Evolutionary conservation across 2,797 vertebrate species (phyloP), one percentile per base, ranked within the genome.

Genomic region (Accipiter minullus): DNA sequence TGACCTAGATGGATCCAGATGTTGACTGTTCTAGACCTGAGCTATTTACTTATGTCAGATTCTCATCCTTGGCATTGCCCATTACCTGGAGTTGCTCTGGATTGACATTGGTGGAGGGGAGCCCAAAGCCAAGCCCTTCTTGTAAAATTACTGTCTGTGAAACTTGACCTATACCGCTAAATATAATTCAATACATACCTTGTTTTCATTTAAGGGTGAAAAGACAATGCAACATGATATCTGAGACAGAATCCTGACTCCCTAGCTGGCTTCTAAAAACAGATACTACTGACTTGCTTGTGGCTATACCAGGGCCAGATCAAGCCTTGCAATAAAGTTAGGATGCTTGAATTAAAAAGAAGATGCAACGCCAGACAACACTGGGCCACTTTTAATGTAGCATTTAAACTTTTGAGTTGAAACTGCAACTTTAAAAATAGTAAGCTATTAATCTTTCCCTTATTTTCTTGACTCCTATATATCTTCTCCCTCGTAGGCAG

Each of bases 381-480:
- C 25, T 44, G 50, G 38, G 58, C 36, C 44, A 60, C 55, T 86
- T 67, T 26, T 69, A 92, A 62, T 23, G 50, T 4, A 59, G 63
- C 25, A 38, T 89, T 96, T 95, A 74, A 69, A 94, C 92, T 94
- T 95, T 58, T 25, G 80, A 82, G 89, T 91, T 74, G 88, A 88
- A 95, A 76, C 75, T 62, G 73, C 83, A 95, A 66, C 89, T 97
- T 97, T 93, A 88, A 93, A 97, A 95, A 83, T 75, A 97, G 96
- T 13, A 93, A 87, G 74, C 82, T 81, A 83, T 90, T 94, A 32
- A 67, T 96, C 89, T 52, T 77, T 14, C 29, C 52, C 74, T 56
- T 80, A 3, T 86, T 80, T 92, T 64, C 92, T 77, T 52, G 87
- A 79, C 84, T 94, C 79, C 89, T 34, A 34, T 21, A 38, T 36